Percentiles rank a stretch among this genome's conserved stretches.
Conservation (phyloP, 2,113 vertebrate species). For the Callaeas wilsoni region DNA sequence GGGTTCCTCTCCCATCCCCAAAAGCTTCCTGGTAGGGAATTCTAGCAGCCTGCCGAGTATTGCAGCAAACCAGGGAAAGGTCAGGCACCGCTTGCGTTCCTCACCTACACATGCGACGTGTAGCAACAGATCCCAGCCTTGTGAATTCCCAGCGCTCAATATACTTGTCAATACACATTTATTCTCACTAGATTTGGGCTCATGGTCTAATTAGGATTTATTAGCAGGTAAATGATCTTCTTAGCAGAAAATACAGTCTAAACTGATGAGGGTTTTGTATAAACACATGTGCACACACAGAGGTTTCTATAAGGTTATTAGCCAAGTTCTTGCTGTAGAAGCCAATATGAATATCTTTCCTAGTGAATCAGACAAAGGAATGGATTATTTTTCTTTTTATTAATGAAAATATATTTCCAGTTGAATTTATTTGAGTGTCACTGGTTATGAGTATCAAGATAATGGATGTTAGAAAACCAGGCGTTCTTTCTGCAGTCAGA, state of each 20-base stretch:
- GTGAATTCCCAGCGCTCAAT: background rate
- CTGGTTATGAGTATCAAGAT: background rate
- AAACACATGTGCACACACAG: background rate
- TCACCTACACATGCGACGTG: background rate
- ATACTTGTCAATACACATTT: slow-evolving; percentile 19
- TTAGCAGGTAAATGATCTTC: background rate
- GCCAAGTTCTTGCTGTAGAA: background rate
- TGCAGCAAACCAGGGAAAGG: background rate
- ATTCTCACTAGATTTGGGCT: background rate
- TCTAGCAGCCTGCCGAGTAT: background rate
- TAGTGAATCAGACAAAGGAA: background rate
- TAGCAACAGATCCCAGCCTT: background rate
- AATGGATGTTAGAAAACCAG: background rate
- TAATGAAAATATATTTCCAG: background rate
- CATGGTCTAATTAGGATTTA: slow-evolving; percentile 1
- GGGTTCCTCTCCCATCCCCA: background rate
- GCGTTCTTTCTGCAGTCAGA: background rate
- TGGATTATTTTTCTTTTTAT: background rate
- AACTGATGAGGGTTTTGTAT: background rate
- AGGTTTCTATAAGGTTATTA: background rate
- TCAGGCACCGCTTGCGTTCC: background rate
- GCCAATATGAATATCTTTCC: background rate
- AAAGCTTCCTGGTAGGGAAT: background rate
- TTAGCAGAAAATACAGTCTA: background rate
- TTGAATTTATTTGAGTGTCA: background rate